Evolutionary conservation across 2,797 vertebrate genomes (phyloP).

Genomic region (Macropodus opercularis): DNA sequence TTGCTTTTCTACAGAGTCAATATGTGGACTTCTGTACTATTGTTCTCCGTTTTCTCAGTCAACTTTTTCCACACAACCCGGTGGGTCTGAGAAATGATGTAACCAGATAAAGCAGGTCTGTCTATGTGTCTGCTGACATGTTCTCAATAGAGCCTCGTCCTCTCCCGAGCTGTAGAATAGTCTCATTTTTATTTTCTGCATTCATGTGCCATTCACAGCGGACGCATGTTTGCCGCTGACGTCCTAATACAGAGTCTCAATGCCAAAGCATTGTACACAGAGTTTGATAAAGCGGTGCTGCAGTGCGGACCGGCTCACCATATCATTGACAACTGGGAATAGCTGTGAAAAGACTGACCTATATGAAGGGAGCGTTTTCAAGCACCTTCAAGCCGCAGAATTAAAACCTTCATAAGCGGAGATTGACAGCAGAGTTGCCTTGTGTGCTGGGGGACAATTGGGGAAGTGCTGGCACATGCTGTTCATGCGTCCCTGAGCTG

Average conservation of each 20-base stretch:
- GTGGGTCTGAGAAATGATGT: constrained; percentile 33
- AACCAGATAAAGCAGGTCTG: constrained; percentile 34
- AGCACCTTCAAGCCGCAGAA: constrained; percentile 47
- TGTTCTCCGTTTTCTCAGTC: constrained; percentile 49
- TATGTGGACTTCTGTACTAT: constrained; percentile 58
- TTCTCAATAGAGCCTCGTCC: constrained; percentile 48
- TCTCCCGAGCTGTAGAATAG: constrained; percentile 43
- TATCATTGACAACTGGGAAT: constrained; percentile 33
- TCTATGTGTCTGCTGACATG: constrained; percentile 57
- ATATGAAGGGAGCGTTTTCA: constrained; percentile 53
- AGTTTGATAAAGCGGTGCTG: constrained; percentile 30
- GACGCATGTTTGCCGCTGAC: constrained; percentile 43
- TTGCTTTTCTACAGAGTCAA: constrained; percentile 64
- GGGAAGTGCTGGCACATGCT: constrained; percentile 60
- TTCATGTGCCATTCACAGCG: constrained; percentile 47
- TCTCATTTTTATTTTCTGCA: constrained; percentile 51
- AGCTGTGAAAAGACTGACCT: constrained; percentile 37
- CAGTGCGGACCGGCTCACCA: constrained; percentile 48
- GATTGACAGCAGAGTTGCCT: constrained; percentile 61
- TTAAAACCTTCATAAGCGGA: constrained; percentile 63
- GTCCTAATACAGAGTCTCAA: constrained; percentile 22
- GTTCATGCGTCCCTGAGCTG: constrained; percentile 60
- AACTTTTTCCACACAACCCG: constrained; percentile 36
- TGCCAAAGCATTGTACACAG: constrained; percentile 26
- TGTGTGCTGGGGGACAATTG: constrained; percentile 52